Percentiles rank a stretch among this genome's conserved stretches.
These are phyloP conservation scores for Seriola dumerili DNA, from an alignment of 2,113 vertebrate species.

Conservation along the genomic window DNA sequence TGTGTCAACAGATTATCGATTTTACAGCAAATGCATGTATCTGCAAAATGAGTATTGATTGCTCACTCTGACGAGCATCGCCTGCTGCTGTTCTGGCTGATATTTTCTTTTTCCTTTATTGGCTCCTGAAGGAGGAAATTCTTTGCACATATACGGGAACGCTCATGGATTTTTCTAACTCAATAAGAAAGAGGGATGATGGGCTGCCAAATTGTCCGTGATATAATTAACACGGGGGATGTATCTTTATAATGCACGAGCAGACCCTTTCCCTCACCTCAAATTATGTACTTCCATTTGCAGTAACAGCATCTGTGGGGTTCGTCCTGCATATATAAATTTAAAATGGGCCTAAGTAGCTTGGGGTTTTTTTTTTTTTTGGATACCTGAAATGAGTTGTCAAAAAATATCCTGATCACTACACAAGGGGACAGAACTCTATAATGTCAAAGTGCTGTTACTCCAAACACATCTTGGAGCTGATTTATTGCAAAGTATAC, in stretches of 20 bases:
- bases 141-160: neutral
- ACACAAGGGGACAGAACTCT: neutral
- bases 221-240: conserved; percentile 44
- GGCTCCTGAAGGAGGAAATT: neutral
- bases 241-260: conserved; percentile 35
- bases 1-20: conserved; percentile 55
- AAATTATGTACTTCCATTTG: conserved; percentile 41
- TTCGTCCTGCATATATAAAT: conserved; percentile 38
- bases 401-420: neutral
- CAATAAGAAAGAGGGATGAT: conserved; percentile 30
- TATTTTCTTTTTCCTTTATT: conserved; percentile 39
- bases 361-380: conserved; percentile 8
- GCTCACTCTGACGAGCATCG: conserved; percentile 25
- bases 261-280: conserved; percentile 21
- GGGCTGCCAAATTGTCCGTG: conserved; percentile 29
- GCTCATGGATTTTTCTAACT: conserved; percentile 17
- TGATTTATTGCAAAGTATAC: neutral
- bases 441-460: neutral
- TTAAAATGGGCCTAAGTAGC: conserved; percentile 11
- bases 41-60: conserved; percentile 61
- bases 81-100: conserved; percentile 18
- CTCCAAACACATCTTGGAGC: neutral
- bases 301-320: conserved; percentile 39
- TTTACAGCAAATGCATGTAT: conserved; percentile 49
- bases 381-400: conserved; percentile 32